These are phyloP conservation scores for Engystomops pustulosus DNA, from an alignment of 2,113 vertebrate species.

Conservation along the genomic window DNA sequence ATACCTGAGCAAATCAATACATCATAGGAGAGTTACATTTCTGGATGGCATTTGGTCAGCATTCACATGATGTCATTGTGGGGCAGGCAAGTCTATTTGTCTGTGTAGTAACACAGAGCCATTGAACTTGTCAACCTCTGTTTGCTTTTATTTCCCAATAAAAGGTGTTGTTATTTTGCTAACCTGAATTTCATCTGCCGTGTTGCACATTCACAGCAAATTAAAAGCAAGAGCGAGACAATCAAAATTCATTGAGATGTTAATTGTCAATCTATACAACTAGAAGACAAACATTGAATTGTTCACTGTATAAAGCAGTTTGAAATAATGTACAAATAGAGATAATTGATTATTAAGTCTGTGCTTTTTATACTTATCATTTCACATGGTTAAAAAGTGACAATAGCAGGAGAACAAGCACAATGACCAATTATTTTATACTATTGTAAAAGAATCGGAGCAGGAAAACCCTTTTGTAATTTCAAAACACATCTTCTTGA, in stretches of 20 bases:
- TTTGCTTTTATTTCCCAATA: conserved; percentile 10
- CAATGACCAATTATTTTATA: background rate
- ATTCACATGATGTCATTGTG: background rate
- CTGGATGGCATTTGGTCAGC: background rate
- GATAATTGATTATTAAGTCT: conserved; percentile 4
- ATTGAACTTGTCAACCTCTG: background rate
- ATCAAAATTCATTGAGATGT: background rate
- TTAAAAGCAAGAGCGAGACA: background rate
- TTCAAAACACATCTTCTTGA: no score
- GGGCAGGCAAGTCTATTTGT: background rate
- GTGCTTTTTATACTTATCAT: background rate
- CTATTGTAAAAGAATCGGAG: background rate
- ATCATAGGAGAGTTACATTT: background rate
- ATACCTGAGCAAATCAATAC: no score
- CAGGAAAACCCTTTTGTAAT: no score
- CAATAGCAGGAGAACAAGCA: background rate
- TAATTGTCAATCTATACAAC: conserved; percentile 1
- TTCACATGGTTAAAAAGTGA: background rate
- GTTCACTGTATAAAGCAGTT: background rate
- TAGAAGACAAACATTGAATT: background rate
- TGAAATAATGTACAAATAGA: background rate
- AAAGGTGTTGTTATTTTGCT: background rate
- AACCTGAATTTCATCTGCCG: background rate
- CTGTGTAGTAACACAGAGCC: background rate
- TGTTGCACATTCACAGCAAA: background rate